Conservation (phyloP, 2,113 vertebrate species). For the Chloebia gouldiae region DNA sequence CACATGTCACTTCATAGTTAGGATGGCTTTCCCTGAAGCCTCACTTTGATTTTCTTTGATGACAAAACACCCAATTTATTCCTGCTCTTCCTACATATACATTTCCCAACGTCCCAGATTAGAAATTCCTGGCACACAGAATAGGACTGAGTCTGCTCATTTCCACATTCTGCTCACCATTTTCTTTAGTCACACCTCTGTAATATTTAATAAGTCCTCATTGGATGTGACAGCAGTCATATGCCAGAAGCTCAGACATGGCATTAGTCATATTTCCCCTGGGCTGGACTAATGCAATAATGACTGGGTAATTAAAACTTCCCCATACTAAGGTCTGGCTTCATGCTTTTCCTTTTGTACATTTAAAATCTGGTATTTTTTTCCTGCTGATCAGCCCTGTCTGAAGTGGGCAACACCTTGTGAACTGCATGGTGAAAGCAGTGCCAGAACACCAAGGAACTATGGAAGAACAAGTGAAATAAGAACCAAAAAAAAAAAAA, state of each 20-base stretch:
- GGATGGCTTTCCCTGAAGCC: not conserved
- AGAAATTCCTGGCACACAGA: not conserved
- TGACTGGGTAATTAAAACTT: constrained; percentile 22
- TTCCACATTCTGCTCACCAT: not conserved
- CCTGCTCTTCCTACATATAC: not conserved
- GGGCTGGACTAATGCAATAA: not conserved
- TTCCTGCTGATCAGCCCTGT: not conserved
- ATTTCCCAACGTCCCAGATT: not conserved
- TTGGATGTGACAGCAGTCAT: constrained; percentile 19
- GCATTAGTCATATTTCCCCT: constrained; percentile 31
- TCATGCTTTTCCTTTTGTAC: not conserved
- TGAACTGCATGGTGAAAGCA: not conserved
- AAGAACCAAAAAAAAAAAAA: not conserved
- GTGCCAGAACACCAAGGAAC: not conserved
- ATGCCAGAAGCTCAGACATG: constrained; percentile 16
- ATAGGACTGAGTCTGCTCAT: not conserved
- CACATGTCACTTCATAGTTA: not conserved
- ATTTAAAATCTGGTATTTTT: not conserved
- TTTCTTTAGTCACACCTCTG: constrained; percentile 35
- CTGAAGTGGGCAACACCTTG: not conserved
- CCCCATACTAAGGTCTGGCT: not conserved
- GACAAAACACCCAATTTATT: not conserved
- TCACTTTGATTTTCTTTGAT: not conserved
- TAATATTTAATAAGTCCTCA: not conserved
- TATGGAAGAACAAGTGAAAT: not conserved